Evolutionary conservation across 2,888 invertebrate species (phyloP).

Genomic region (Oligia latruncula): DNA sequence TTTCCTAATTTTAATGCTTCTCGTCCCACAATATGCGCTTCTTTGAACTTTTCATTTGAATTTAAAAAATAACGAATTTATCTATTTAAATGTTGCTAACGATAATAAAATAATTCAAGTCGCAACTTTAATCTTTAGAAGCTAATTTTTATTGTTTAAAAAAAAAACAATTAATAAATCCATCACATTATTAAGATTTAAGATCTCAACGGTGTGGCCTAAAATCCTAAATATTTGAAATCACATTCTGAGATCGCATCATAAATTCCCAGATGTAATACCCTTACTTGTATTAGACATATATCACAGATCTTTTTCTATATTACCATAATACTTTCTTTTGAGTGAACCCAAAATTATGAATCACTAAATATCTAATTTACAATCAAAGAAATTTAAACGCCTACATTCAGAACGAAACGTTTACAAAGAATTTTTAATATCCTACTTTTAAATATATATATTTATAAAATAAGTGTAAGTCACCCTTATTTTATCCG

Average conservation of each 20-base stretch:
- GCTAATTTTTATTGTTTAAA: constrained; percentile 12
- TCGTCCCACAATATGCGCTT: constrained; percentile 13
- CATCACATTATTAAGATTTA: constrained; percentile 48
- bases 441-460: constrained; percentile 64
- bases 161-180: constrained; percentile 27
- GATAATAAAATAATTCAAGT: constrained; percentile 29
- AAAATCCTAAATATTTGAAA: constrained; percentile 74
- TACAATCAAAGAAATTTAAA: constrained; percentile 75
- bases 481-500: constrained; percentile 60
- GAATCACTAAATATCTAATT: constrained; percentile 72
- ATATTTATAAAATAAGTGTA: constrained; percentile 69
- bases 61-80: constrained; percentile 22
- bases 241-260: constrained; percentile 86
- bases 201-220: constrained; percentile 67
- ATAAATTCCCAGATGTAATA: constrained; percentile 85
- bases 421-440: constrained; percentile 54
- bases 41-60: constrained; percentile 25
- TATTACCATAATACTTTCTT: constrained; percentile 87
- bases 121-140: constrained; percentile 17
- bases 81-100: constrained; percentile 21
- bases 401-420: constrained; percentile 77
- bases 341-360: constrained; percentile 76
- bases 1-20: constrained; percentile 61
- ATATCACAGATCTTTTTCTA: constrained; percentile 89
- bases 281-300: constrained; percentile 81